phyloP scores from a whole-genome alignment of 2,113 vertebrate genomes.

The Corythoichthys intestinalis region DNA sequence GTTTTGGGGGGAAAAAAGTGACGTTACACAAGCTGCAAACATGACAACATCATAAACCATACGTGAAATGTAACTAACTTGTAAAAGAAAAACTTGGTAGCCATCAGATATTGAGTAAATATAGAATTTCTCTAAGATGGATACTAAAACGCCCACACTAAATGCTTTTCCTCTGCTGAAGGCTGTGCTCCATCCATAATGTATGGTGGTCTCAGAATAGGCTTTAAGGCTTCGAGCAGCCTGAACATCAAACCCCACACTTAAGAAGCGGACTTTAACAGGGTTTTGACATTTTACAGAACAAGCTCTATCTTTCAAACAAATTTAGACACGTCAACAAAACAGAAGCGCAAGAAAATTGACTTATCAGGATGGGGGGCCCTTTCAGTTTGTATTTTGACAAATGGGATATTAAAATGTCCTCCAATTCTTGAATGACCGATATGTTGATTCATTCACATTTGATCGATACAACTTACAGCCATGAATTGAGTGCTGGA shows the following conservation, averaged over 20 bases:
- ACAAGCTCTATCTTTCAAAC: not conserved
- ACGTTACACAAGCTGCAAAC: constrained; percentile 9
- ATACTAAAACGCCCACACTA: constrained; percentile 35
- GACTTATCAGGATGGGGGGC: not conserved
- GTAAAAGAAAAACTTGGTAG: not conserved
- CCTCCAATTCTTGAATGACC: no score
- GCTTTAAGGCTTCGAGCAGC: constrained; percentile 36
- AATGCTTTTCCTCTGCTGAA: constrained; percentile 38
- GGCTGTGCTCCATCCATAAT: constrained; percentile 69
- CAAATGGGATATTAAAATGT: no score
- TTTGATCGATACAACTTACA: constrained; percentile 67
- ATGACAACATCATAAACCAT: not conserved
- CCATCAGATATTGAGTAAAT: not conserved
- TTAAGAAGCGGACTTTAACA: not conserved
- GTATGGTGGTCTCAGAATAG: constrained; percentile 70
- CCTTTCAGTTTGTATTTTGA: no score
- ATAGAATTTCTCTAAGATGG: constrained; percentile 53
- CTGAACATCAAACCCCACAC: constrained; percentile 32
- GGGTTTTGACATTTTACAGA: not conserved
- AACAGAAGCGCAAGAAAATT: not conserved
- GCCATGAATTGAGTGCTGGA: constrained; percentile 93
- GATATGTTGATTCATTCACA: not conserved
- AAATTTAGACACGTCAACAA: not conserved
- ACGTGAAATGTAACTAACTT: not conserved
- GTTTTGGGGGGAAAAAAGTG: constrained; percentile 26